Evolutionary conservation across 2,113 vertebrate species (phyloP).

Genomic region (Callithrix jacchus): DNA sequence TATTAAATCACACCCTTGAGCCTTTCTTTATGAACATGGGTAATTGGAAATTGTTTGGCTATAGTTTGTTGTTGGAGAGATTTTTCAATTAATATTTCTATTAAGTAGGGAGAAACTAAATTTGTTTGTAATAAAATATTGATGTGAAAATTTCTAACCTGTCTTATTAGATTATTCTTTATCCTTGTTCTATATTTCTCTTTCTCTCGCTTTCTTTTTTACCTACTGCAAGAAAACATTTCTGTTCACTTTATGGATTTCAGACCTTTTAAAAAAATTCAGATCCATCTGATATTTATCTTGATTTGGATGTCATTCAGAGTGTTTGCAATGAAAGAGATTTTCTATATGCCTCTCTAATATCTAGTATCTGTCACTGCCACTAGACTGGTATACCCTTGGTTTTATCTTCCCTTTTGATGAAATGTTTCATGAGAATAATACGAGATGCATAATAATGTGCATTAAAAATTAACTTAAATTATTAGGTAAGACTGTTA

Average conservation of each 20-base stretch:
- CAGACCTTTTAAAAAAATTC: slow-evolving; percentile 70
- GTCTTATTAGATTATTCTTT: slow-evolving; percentile 64
- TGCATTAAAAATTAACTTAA: slow-evolving; percentile 67
- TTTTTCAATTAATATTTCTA: slow-evolving; percentile 57
- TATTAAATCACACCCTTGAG: neutral
- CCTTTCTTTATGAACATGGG: slow-evolving; percentile 28
- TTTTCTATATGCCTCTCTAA: slow-evolving; percentile 74
- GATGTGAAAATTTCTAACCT: slow-evolving; percentile 50
- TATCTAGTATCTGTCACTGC: slow-evolving; percentile 72
- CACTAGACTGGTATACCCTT: slow-evolving; percentile 39
- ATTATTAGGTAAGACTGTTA: slow-evolving; percentile 58
- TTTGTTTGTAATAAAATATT: slow-evolving; percentile 50
- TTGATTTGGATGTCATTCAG: slow-evolving; percentile 78
- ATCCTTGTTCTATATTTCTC: slow-evolving; percentile 27
- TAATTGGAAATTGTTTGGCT: slow-evolving; percentile 50
- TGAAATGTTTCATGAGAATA: slow-evolving; percentile 65
- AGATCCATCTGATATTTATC: slow-evolving; percentile 76
- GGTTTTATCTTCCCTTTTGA: slow-evolving; percentile 65
- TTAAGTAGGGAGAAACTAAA: slow-evolving; percentile 53
- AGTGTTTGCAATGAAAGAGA: slow-evolving; percentile 72
- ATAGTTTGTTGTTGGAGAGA: slow-evolving; percentile 10
- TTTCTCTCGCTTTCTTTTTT: slow-evolving; percentile 6
- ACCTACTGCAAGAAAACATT: slow-evolving; percentile 57
- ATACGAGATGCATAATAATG: slow-evolving; percentile 65
- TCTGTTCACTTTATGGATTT: slow-evolving; percentile 71